These are phyloP conservation scores for Coccyzus lansbergi DNA, from an alignment of 2,797 vertebrate genomes.

Conservation along the genomic window DNA sequence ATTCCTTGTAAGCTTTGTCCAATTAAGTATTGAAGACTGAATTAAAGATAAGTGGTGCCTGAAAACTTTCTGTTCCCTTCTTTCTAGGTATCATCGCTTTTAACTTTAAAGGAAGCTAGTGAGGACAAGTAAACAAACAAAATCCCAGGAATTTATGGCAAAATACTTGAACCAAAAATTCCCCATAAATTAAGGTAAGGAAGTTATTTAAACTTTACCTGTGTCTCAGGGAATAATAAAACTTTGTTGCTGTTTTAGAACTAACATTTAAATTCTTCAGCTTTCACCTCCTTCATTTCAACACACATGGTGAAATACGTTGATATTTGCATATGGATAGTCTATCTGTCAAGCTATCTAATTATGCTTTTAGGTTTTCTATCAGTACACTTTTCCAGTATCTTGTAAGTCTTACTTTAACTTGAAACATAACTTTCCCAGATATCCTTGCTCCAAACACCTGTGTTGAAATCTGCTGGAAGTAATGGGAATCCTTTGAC, in stretches of 20 bases:
- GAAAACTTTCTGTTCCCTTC: background rate
- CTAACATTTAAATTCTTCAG: background rate
- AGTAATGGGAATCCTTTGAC: background rate
- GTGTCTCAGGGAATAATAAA: background rate
- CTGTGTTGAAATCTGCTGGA: background rate
- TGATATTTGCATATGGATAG: background rate
- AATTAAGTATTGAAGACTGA: background rate
- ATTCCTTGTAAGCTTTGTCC: background rate
- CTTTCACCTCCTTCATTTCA: constrained; percentile 5
- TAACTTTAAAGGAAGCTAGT: background rate
- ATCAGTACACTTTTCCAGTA: background rate
- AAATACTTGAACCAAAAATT: background rate
- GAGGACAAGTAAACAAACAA: background rate
- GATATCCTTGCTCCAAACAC: background rate
- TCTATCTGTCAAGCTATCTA: background rate
- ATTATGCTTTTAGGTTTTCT: background rate
- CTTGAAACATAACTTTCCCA: background rate
- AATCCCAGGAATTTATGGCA: background rate
- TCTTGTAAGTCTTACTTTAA: background rate
- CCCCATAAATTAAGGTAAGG: background rate
- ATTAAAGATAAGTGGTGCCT: background rate
- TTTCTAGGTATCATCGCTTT: background rate
- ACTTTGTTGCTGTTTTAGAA: background rate
- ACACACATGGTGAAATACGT: background rate
- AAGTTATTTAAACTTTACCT: background rate